Conservation (phyloP, 2,113 vertebrate species). For the Alethe castanea region DNA sequence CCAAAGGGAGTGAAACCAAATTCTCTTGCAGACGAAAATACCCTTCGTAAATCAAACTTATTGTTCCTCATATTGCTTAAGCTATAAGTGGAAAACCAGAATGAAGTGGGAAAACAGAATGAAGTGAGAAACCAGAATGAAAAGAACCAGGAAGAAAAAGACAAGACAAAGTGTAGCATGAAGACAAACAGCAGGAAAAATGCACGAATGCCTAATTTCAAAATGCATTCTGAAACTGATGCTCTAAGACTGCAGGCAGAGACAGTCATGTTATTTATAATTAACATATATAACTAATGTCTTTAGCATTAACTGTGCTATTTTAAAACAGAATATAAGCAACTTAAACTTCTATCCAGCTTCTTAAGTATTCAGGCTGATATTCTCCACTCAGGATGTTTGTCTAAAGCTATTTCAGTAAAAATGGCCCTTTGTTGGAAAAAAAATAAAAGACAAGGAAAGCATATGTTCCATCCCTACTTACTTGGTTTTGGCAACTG, state of each 20-base stretch:
- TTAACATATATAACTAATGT: not conserved
- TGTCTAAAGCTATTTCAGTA: not conserved
- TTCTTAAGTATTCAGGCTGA: not conserved
- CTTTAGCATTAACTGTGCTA: not conserved
- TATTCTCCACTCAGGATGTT: not conserved
- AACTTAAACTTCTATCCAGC: not conserved
- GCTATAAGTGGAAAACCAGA: not conserved
- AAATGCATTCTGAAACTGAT: not conserved
- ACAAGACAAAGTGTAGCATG: not conserved
- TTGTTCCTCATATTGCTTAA: not conserved
- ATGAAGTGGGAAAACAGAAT: not conserved
- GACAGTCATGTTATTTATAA: not conserved
- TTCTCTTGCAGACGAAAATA: not conserved
- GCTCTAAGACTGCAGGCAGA: not conserved
- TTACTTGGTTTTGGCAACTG: not conserved
- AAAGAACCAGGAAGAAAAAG: not conserved
- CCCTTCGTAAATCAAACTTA: not conserved
- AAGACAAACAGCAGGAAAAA: not conserved
- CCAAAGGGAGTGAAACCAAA: not conserved
- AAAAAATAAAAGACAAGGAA: not conserved
- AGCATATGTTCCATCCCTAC: not conserved
- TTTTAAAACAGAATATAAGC: not conserved
- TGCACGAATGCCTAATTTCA: not conserved
- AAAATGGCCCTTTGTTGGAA: not conserved
- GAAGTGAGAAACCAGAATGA: not conserved